Conservation (phyloP, 2,797 vertebrate genomes). For the Pangasius sanitwongsei region DNA sequence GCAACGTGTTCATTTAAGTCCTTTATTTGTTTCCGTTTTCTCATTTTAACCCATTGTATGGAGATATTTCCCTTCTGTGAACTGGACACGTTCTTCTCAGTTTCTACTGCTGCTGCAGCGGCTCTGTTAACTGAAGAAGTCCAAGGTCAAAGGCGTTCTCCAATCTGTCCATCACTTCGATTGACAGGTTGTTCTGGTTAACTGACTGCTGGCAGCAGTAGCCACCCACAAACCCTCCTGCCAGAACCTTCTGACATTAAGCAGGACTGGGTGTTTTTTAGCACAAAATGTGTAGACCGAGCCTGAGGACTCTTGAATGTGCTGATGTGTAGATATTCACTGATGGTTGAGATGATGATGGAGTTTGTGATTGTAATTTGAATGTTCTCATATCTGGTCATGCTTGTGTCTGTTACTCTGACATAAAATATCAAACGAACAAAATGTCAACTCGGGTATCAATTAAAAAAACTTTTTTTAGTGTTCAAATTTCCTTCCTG, state of each 20-base stretch:
- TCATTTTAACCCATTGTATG: not conserved
- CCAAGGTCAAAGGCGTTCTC: conserved; percentile 50
- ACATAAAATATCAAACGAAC: conserved; percentile 30
- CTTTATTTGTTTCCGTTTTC: conserved; percentile 29
- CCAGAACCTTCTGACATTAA: not conserved
- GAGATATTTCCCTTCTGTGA: conserved; percentile 15
- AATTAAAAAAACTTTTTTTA: not conserved
- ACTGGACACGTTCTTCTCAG: not conserved
- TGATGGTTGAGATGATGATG: not conserved
- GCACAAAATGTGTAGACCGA: conserved; percentile 68
- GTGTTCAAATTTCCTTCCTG: conserved; percentile 1
- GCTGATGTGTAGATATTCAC: conserved; percentile 8
- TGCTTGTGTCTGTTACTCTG: conserved; percentile 69
- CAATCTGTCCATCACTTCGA: conserved; percentile 51
- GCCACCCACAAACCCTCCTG: conserved; percentile 37
- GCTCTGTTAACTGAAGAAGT: conserved; percentile 35
- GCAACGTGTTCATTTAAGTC: conserved; percentile 58
- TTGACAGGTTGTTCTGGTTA: conserved; percentile 58
- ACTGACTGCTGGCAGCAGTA: conserved; percentile 42
- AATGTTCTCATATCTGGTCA: conserved; percentile 74
- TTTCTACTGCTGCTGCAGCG: conserved; percentile 9
- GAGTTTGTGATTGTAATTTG: conserved; percentile 55
- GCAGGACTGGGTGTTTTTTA: conserved; percentile 59
- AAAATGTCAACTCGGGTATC: conserved; percentile 25
- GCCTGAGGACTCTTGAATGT: conserved; percentile 44